Percentiles rank a stretch among this genome's conserved stretches.
phyloP scores from a whole-genome alignment of 2,888 invertebrate species.

The Agrilus biguttatus region DNA sequence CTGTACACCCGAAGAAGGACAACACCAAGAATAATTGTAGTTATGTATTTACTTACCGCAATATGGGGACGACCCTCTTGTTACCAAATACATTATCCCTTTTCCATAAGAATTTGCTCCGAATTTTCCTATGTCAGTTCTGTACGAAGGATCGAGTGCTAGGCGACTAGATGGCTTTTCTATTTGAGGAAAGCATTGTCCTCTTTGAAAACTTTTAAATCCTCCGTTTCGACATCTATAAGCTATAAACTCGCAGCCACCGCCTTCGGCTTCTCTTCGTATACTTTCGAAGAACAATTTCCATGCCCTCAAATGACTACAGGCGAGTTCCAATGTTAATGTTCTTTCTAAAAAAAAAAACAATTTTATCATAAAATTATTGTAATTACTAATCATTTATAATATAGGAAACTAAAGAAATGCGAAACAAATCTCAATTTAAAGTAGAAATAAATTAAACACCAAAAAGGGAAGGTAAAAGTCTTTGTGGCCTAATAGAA shows the following conservation, averaged over 20 bases:
- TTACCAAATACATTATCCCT: conserved; percentile 41
- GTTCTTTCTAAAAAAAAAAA: conserved; percentile 27
- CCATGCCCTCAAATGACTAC: conserved; percentile 43
- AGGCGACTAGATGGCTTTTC: conserved; percentile 20
- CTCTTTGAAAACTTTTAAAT: conserved; percentile 32
- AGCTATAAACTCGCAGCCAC: conserved; percentile 35
- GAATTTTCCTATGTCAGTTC: conserved; percentile 22
- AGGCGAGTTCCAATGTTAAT: conserved; percentile 36
- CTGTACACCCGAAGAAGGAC: too few relatives aligned
- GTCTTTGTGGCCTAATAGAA: too few relatives aligned
- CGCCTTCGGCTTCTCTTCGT: conserved; percentile 20
- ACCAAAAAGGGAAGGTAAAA: too few relatives aligned
- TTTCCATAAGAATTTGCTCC: conserved; percentile 30
- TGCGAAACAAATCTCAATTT: too few relatives aligned
- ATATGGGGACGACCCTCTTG: conserved; percentile 33
- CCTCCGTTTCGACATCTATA: conserved; percentile 38
- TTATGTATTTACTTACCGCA: conserved; percentile 35
- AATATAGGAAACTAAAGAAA: too few relatives aligned
- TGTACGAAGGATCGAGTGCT: conserved; percentile 17
- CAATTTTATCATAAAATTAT: not conserved
- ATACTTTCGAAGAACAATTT: conserved; percentile 38
- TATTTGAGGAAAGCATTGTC: conserved; percentile 37
- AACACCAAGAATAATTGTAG: too few relatives aligned
- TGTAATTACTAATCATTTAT: too few relatives aligned
- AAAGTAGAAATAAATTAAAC: too few relatives aligned